These are phyloP conservation scores for Clarias macrocephalus DNA, from an alignment of 2,113 vertebrate genomes.

Conservation along the genomic window DNA sequence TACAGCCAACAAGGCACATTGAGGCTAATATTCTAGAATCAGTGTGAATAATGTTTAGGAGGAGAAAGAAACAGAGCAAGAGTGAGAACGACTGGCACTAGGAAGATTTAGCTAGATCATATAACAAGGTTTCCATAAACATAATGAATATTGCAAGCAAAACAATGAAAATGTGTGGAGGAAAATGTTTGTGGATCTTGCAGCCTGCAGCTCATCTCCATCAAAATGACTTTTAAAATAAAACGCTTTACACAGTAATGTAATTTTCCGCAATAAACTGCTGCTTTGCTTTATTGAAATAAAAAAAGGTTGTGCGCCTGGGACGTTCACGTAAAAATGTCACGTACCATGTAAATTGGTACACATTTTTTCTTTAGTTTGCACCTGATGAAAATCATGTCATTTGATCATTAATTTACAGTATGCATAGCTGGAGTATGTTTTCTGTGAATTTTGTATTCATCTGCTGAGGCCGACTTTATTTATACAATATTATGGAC, in stretches of 20 bases:
- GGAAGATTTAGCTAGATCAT: neutral
- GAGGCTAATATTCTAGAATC: neutral
- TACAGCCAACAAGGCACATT: neutral
- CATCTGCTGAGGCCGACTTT: neutral
- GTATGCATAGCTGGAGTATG: neutral
- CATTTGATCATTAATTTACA: neutral
- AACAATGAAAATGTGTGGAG: neutral
- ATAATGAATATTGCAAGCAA: neutral
- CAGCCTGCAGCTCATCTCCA: neutral
- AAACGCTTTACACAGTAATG: constrained; percentile 1
- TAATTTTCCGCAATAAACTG: neutral
- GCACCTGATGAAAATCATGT: neutral
- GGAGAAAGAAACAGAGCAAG: neutral
- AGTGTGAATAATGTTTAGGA: neutral
- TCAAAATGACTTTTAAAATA: neutral
- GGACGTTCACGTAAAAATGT: neutral
- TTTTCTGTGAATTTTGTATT: neutral
- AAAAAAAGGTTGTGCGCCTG: neutral
- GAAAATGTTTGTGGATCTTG: neutral
- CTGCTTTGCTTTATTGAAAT: neutral
- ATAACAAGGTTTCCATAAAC: neutral
- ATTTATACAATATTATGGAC: neutral
- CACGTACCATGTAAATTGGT: neutral
- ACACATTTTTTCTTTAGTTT: neutral
- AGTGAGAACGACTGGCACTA: neutral